phyloP scores from a whole-genome alignment of 2,888 invertebrate genomes.

The Andrena chrysosceles region DNA sequence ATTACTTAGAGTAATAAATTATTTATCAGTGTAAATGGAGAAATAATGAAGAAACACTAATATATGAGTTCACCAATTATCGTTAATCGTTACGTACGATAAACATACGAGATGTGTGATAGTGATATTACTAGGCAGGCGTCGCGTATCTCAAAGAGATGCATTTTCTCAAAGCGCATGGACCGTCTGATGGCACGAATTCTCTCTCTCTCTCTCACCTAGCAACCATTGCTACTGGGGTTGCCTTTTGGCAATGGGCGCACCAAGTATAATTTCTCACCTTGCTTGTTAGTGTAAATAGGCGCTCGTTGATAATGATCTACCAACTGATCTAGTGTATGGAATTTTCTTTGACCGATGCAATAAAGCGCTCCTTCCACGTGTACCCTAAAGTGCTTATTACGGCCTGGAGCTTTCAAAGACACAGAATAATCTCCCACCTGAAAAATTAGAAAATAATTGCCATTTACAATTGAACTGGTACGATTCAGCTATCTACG shows the following conservation, averaged over 20 bases:
- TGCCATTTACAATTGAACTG: neutral
- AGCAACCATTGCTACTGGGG: conserved; percentile 84
- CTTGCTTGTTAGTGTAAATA: conserved; percentile 99
- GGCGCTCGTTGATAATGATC: conserved; percentile 99
- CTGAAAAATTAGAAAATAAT: conserved; percentile 86
- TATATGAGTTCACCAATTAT: conserved; percentile 81
- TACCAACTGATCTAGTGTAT: conserved; percentile 97
- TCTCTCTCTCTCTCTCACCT: no score
- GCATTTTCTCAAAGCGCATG: conserved; percentile 71
- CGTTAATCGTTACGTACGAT: conserved; percentile 82
- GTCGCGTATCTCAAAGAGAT: conserved; percentile 72
- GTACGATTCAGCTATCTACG: no score
- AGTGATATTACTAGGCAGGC: conserved; percentile 80
- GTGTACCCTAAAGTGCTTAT: conserved; percentile 99
- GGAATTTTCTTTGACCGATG: conserved; percentile 99
- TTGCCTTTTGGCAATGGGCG: conserved; percentile 93
- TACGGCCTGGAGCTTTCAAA: conserved; percentile 97
- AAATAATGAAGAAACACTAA: conserved; percentile 81
- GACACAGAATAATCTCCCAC: conserved; percentile 99
- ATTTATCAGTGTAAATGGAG: conserved; percentile 77
- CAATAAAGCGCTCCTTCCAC: conserved; percentile 96
- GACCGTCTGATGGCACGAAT: conserved; percentile 73
- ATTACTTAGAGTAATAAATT: conserved; percentile 79
- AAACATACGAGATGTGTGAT: conserved; percentile 80
- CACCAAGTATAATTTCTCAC: conserved; percentile 98